Percentiles rank a stretch among this genome's conserved stretches.
phyloP scores from a whole-genome alignment of 1,140 invertebrate species.

The Listronotus oregonensis region DNA sequence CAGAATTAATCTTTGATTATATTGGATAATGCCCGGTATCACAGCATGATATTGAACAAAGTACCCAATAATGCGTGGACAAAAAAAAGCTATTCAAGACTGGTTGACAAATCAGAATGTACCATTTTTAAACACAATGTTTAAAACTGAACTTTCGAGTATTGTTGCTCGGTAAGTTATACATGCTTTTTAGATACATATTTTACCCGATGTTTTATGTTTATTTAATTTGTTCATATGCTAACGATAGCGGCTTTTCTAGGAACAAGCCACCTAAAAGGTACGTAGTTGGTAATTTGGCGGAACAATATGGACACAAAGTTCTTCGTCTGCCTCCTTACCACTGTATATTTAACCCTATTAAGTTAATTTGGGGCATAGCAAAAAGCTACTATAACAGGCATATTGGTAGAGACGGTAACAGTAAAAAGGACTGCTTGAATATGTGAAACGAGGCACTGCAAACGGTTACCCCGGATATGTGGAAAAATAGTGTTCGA shows the following conservation, averaged over 20 bases:
- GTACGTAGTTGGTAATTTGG: not conserved
- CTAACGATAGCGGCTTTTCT: not conserved
- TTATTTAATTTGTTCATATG: too few relatives aligned
- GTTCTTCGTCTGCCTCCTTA: not conserved
- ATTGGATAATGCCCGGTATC: not conserved
- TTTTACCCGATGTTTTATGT: too few relatives aligned
- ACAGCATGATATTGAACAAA: slow-evolving; percentile 11
- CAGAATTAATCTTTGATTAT: not conserved
- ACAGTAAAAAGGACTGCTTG: too few relatives aligned
- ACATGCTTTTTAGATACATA: too few relatives aligned
- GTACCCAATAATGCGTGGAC: not conserved
- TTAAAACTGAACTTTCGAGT: not conserved
- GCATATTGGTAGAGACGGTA: too few relatives aligned
- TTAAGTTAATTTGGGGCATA: too few relatives aligned
- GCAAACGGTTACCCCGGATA: too few relatives aligned
- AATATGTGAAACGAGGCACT: too few relatives aligned
- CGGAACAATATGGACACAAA: not conserved
- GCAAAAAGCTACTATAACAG: too few relatives aligned
- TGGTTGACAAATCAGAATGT: too few relatives aligned
- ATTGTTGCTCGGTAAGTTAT: not conserved
- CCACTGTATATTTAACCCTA: not conserved
- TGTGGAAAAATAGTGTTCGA: too few relatives aligned
- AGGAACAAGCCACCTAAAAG: not conserved
- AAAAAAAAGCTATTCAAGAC: not conserved
- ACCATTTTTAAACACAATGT: too few relatives aligned